A percentile compares a stretch with the other conserved stretches of the same genome.
Conservation (phyloP, 2,113 vertebrate species). For the Setophaga petechia region DNA sequence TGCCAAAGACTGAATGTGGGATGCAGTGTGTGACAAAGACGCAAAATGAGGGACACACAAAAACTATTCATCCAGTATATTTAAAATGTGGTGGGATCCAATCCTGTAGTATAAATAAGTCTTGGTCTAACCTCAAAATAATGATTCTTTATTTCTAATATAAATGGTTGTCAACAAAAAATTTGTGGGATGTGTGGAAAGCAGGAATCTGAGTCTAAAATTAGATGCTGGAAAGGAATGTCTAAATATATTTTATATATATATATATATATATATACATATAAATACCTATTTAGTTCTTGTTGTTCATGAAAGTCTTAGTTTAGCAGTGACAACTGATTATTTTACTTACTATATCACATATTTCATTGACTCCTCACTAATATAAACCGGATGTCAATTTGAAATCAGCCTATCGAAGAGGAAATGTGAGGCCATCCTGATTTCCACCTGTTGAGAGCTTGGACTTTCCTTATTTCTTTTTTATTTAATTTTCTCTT, state of each 20-base stretch:
- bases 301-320: background rate
- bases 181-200: background rate
- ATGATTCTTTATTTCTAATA: conserved; percentile 33
- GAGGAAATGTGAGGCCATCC: background rate
- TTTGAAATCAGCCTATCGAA: background rate
- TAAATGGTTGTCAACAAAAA: conserved; percentile 37
- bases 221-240: background rate
- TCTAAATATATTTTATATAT: background rate
- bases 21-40: conserved; percentile 33
- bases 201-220: background rate
- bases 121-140: conserved; percentile 43
- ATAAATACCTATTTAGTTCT: background rate
- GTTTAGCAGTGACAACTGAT: background rate
- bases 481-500: accelerated
- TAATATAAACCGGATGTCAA: background rate
- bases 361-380: background rate
- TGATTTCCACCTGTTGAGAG: background rate
- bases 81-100: conserved; percentile 37
- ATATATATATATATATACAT: background rate
- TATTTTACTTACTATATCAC: background rate
- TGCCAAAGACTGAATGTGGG: conserved; percentile 52
- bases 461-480: background rate
- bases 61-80: conserved; percentile 36
- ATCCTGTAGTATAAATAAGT: conserved; percentile 10
- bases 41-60: conserved; percentile 8